phyloP scores from a whole-genome alignment of 2,888 invertebrate species.

The Hydriomena furcata region DNA sequence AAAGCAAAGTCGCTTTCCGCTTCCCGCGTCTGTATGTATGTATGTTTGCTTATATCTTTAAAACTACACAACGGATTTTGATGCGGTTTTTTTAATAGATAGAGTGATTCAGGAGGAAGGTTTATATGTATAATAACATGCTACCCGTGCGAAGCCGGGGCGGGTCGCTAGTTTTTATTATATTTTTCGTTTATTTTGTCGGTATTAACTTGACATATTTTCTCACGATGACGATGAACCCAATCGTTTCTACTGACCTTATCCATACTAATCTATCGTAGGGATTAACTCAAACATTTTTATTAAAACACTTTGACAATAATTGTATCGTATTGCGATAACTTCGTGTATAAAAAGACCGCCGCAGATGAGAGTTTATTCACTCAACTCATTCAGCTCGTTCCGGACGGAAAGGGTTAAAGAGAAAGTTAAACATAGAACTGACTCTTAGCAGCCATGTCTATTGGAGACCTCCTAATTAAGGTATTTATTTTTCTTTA shows the following conservation, averaged over 20 bases:
- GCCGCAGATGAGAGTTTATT: conserved; percentile 37
- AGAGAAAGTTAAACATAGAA: background rate
- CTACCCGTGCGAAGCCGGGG: too few relatives aligned
- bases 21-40: too few relatives aligned
- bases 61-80: too few relatives aligned
- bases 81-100: too few relatives aligned
- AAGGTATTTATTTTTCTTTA: conserved; percentile 22
- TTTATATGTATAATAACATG: too few relatives aligned
- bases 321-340: conserved; percentile 56
- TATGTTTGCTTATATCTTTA: too few relatives aligned
- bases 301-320: conserved; percentile 58
- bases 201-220: too few relatives aligned
- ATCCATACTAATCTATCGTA: conserved; percentile 44
- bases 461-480: conserved; percentile 12
- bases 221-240: too few relatives aligned
- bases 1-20: too few relatives aligned
- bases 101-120: too few relatives aligned
- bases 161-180: too few relatives aligned
- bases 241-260: background rate
- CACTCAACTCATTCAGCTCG: conserved; percentile 43
- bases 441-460: conserved; percentile 8
- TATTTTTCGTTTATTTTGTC: too few relatives aligned
- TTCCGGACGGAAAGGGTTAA: conserved; percentile 17
- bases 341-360: conserved; percentile 63
- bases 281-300: conserved; percentile 53